Conservation (phyloP, 2,888 invertebrate species). For the Spodoptera picta region DNA sequence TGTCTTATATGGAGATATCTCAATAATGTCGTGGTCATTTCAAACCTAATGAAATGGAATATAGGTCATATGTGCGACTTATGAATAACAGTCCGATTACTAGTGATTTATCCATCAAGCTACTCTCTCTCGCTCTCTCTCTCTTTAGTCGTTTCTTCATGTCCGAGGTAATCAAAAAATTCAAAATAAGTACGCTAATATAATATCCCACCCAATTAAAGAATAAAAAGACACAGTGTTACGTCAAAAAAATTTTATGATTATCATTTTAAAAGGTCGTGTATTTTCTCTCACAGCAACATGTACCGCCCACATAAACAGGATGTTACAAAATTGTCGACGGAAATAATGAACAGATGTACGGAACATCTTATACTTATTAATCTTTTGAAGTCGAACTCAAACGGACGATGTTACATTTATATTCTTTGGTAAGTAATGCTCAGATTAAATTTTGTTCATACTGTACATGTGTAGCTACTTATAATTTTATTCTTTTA, state of each 20-base stretch:
- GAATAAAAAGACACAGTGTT: no score
- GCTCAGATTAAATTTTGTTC: constrained; percentile 17
- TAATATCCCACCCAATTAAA: no score
- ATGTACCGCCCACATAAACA: constrained; percentile 24
- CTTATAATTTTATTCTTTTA: no score
- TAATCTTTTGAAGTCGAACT: constrained; percentile 42
- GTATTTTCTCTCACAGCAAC: not conserved
- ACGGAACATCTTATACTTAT: constrained; percentile 18
- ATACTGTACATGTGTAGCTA: constrained; percentile 7
- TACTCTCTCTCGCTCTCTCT: no score
- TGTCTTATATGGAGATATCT: constrained; percentile 1
- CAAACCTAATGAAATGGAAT: not conserved
- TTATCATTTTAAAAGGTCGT: not conserved
- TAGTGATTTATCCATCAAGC: no score
- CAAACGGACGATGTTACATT: constrained; percentile 22
- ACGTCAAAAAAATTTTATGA: no score
- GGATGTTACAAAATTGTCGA: constrained; percentile 32
- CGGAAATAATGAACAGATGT: constrained; percentile 43
- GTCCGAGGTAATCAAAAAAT: no score
- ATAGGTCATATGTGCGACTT: not conserved
- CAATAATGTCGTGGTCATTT: not conserved
- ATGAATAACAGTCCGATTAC: no score
- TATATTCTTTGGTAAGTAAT: constrained; percentile 10
- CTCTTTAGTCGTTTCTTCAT: no score
- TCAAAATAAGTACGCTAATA: no score